Evolutionary conservation across 2,797 vertebrate species (phyloP).

Genomic region (Paedocypris micromegethes): DNA sequence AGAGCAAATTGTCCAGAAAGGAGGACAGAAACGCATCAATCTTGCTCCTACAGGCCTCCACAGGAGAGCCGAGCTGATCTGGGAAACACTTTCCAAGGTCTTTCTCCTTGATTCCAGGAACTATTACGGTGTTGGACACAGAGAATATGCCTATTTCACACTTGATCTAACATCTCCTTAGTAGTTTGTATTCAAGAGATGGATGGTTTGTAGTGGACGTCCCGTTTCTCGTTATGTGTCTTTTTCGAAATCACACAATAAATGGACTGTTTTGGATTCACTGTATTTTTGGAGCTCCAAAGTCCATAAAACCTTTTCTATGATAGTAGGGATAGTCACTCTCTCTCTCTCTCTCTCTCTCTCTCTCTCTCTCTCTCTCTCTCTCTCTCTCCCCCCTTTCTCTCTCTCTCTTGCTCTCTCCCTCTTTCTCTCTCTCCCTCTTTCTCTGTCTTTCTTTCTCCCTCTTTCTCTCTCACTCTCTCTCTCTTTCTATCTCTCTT

Average conservation of each 20-base stretch:
- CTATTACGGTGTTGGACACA: conserved; percentile 7
- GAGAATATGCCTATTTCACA: conserved; percentile 28
- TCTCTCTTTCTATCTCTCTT: too few species aligned
- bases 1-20: conserved; percentile 51
- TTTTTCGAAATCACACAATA: not conserved
- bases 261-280: not conserved
- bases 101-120: conserved; percentile 29
- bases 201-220: conserved; percentile 5
- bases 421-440: too few species aligned
- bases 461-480: too few species aligned
- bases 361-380: too few species aligned
- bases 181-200: conserved; percentile 20
- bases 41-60: conserved; percentile 12
- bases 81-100: conserved; percentile 30
- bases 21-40: conserved; percentile 37
- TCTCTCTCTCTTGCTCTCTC: too few species aligned
- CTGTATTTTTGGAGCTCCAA: too few species aligned
- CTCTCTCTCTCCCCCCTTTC: too few species aligned
- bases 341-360: conserved; percentile 5
- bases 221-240: conserved; percentile 3
- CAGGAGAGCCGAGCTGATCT: conserved; percentile 14
- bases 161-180: conserved; percentile 27
- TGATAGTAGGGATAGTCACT: not conserved
- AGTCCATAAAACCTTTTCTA: too few species aligned
- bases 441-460: too few species aligned